Evolutionary conservation across 1,140 invertebrate genomes (phyloP).

Genomic region (Caenorhabditis latens): DNA sequence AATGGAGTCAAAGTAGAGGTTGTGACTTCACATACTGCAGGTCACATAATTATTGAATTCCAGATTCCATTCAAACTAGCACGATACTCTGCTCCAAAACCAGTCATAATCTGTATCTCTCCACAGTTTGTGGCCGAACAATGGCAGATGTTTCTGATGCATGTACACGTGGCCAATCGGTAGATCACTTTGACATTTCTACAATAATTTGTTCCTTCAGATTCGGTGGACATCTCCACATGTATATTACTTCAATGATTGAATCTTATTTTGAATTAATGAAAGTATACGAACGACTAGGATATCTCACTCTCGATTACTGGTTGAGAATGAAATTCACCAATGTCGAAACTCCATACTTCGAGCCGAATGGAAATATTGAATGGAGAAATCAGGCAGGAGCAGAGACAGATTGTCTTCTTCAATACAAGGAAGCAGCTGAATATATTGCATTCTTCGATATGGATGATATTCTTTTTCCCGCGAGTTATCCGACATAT

Average conservation of each 20-base stretch:
- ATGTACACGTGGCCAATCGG: constrained; percentile 41
- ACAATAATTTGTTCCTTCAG: not conserved
- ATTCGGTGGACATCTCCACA: constrained; percentile 54
- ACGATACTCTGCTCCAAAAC: constrained; percentile 14
- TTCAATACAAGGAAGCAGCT: constrained; percentile 57
- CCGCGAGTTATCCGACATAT: constrained; percentile 18
- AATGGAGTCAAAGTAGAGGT: constrained; percentile 46
- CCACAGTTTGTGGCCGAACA: constrained; percentile 59
- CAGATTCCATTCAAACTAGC: constrained; percentile 50
- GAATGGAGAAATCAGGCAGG: constrained; percentile 60
- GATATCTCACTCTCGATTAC: constrained; percentile 52
- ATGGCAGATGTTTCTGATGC: constrained; percentile 57
- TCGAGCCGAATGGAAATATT: constrained; percentile 57
- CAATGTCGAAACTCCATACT: constrained; percentile 8
- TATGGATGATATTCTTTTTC: constrained; percentile 44
- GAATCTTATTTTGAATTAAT: constrained; percentile 52
- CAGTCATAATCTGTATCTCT: constrained; percentile 58
- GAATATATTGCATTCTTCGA: constrained; percentile 47
- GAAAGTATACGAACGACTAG: constrained; percentile 52
- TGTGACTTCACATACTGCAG: not conserved
- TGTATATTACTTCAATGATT: constrained; percentile 54
- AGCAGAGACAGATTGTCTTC: constrained; percentile 59
- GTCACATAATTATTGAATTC: not conserved
- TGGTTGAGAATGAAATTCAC: constrained; percentile 52
- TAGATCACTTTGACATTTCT: not conserved